Conservation (phyloP, 2,888 invertebrate species). For the Lumbricus terrestris region DNA sequence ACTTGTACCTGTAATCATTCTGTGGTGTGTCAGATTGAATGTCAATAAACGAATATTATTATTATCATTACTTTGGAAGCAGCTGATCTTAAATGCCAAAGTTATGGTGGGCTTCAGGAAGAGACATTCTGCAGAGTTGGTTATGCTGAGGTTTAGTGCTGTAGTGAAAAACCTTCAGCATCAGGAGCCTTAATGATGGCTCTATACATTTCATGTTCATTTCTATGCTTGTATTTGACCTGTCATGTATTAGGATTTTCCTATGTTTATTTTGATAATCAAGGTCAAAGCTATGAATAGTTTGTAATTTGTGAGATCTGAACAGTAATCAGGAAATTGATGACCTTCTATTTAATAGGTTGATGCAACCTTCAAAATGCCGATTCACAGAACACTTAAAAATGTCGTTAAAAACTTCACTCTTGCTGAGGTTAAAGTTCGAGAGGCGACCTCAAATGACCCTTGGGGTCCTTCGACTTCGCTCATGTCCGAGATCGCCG, state of each 20-base stretch:
- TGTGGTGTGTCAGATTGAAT: too few relatives aligned
- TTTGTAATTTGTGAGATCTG: background rate
- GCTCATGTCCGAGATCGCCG: slow-evolving; percentile 98
- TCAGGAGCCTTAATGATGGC: too few relatives aligned
- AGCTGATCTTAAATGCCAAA: background rate
- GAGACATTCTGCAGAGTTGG: background rate
- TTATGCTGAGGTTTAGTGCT: background rate
- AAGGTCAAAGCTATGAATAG: too few relatives aligned
- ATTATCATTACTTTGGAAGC: background rate
- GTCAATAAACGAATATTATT: too few relatives aligned
- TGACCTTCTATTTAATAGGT: background rate
- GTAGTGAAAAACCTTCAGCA: background rate
- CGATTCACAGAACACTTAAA: slow-evolving; percentile 89
- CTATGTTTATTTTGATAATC: background rate
- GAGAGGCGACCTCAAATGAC: slow-evolving; percentile 99
- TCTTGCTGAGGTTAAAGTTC: slow-evolving; percentile 97
- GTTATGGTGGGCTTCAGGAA: background rate
- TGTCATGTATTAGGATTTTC: background rate
- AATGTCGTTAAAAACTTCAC: slow-evolving; percentile 99
- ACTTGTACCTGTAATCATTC: too few relatives aligned
- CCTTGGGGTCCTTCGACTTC: slow-evolving; percentile 99
- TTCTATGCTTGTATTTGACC: background rate
- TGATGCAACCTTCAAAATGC: slow-evolving; percentile 34
- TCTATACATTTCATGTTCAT: background rate
- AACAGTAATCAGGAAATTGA: background rate